Evolutionary conservation across 2,113 vertebrate species (phyloP).

Genomic region (Plestiodon gilberti): DNA sequence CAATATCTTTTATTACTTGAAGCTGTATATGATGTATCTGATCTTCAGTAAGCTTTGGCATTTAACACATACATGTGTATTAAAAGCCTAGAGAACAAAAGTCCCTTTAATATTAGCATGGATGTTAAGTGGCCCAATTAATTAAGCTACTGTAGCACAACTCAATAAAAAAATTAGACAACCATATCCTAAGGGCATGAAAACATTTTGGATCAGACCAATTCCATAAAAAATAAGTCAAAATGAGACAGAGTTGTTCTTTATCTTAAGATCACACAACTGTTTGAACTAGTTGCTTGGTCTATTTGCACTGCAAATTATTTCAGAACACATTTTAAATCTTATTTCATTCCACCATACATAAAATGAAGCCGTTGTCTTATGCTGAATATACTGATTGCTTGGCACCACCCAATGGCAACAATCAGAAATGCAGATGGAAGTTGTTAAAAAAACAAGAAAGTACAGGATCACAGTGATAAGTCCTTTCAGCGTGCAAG

Average conservation of each 20-base stretch:
- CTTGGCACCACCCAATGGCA: slow-evolving; percentile 80
- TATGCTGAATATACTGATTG: slow-evolving; percentile 57
- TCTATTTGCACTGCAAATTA: slow-evolving; percentile 71
- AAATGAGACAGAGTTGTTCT: slow-evolving; percentile 51
- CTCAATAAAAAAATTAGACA: slow-evolving; percentile 52
- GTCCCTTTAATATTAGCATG: slow-evolving; percentile 29
- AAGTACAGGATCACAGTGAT: not conserved
- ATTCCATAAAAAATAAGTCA: slow-evolving; percentile 23
- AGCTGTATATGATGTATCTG: slow-evolving; percentile 31
- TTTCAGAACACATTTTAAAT: slow-evolving; percentile 57
- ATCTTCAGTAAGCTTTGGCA: slow-evolving; percentile 37
- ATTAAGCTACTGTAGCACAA: slow-evolving; percentile 60
- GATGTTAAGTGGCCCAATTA: slow-evolving; percentile 53
- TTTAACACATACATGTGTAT: slow-evolving; percentile 27
- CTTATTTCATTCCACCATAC: slow-evolving; percentile 28
- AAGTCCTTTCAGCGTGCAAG: not conserved
- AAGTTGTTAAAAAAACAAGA: not conserved
- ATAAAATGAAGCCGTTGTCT: slow-evolving; percentile 58
- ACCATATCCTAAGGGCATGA: slow-evolving; percentile 62
- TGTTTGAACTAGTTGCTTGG: slow-evolving; percentile 56
- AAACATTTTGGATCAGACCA: slow-evolving; percentile 66
- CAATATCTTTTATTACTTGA: slow-evolving; percentile 44
- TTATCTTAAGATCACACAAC: slow-evolving; percentile 54
- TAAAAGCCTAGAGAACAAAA: slow-evolving; percentile 34
- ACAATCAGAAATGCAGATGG: slow-evolving; percentile 66